Evolutionary conservation across 2,113 vertebrate species (phyloP).

Genomic region (Anolis sagrei): DNA sequence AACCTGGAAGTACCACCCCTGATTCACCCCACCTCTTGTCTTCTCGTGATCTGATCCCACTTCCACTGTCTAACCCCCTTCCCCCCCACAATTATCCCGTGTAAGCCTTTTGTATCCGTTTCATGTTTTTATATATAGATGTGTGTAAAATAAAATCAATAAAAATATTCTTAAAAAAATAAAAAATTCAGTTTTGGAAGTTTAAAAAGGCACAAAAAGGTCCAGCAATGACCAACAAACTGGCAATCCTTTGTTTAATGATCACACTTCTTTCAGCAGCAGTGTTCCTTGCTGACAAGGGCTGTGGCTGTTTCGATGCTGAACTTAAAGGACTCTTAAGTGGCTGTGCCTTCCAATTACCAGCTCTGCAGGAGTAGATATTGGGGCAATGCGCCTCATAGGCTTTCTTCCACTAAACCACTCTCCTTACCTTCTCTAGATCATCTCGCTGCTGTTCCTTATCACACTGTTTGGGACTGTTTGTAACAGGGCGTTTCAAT

Average conservation of each 20-base stretch:
- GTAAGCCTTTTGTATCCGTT: too few species aligned
- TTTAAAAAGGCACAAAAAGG: background rate
- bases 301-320: too few species aligned
- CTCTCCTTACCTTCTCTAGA: slow-evolving; percentile 75
- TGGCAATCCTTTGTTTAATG: background rate
- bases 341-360: background rate
- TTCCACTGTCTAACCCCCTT: too few species aligned
- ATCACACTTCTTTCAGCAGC: background rate
- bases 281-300: background rate
- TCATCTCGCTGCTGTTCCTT: slow-evolving; percentile 75
- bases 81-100: too few species aligned
- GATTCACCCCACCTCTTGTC: too few species aligned
- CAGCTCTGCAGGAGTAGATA: background rate
- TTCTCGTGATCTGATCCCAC: too few species aligned
- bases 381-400: background rate
- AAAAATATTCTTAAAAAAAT: too few species aligned
- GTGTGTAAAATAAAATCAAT: too few species aligned
- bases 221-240: background rate
- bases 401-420: background rate
- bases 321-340: background rate
- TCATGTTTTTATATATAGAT: too few species aligned
- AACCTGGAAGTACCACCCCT: too few species aligned
- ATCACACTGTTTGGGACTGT: slow-evolving; percentile 83
- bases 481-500: slow-evolving; percentile 77
- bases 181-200: background rate